Conservation (phyloP, 2,888 invertebrate genomes). For the Mythimna ferrago region DNA sequence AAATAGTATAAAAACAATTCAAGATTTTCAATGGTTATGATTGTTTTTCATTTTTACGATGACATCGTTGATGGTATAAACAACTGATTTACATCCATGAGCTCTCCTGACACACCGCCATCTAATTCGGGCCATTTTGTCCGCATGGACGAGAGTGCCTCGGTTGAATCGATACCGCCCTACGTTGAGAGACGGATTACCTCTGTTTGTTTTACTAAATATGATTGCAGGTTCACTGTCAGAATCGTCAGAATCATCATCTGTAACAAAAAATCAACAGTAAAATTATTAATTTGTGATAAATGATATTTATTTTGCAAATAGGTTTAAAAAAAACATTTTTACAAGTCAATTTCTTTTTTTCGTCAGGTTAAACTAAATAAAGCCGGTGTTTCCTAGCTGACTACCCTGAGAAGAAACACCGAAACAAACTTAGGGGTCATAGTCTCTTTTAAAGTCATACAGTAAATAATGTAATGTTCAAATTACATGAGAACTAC, state of each 20-base stretch:
- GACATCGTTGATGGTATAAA: not conserved
- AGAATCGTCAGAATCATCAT: not conserved
- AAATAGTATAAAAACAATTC: not conserved
- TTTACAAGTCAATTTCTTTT: no score
- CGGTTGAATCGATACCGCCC: constrained; percentile 25
- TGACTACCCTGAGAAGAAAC: no score
- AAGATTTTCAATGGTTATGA: constrained; percentile 26
- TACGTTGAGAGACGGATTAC: constrained; percentile 19
- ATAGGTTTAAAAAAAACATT: no score
- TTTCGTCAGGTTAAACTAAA: no score
- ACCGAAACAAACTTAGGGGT: no score
- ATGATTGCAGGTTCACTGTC: not conserved
- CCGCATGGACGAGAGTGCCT: not conserved
- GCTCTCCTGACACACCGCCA: constrained; percentile 15
- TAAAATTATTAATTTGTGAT: not conserved
- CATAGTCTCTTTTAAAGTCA: no score
- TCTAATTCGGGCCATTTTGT: not conserved
- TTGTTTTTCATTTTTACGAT: constrained; percentile 10
- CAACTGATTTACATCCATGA: constrained; percentile 17
- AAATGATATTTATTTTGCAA: no score
- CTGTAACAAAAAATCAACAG: constrained; percentile 6
- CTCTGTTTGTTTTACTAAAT: constrained; percentile 22
- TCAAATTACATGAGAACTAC: no score
- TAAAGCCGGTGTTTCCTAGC: no score
- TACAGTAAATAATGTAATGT: no score